Evolutionary conservation across 2,888 invertebrate genomes (phyloP).

Genomic region (Bruchidius siliquastri): DNA sequence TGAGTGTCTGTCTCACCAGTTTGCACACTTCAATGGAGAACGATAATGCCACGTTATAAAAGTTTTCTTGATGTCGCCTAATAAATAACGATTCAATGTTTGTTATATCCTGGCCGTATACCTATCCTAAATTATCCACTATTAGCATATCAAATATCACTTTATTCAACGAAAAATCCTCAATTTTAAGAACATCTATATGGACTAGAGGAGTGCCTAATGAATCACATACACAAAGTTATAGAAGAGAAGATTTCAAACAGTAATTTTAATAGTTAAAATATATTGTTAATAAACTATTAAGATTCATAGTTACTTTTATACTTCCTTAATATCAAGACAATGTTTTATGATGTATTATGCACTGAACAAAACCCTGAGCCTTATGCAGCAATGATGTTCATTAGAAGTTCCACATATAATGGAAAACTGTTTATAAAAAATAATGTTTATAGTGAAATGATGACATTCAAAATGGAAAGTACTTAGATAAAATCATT

Average conservation of each 20-base stretch:
- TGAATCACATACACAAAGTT: not conserved
- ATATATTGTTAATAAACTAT: not conserved
- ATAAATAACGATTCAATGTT: too few relatives aligned
- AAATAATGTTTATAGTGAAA: not conserved
- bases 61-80: too few relatives aligned
- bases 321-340: not conserved
- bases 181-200: not conserved
- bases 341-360: not conserved
- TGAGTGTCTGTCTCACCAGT: too few relatives aligned
- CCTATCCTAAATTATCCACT: too few relatives aligned
- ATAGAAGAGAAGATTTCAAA: not conserved
- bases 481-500: not conserved
- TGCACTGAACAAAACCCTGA: not conserved
- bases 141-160: not conserved
- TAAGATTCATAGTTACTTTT: not conserved
- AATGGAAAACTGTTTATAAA: not conserved
- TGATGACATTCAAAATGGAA: not conserved
- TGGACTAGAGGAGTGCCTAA: not conserved
- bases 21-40: too few relatives aligned
- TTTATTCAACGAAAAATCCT: not conserved
- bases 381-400: not conserved
- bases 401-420: not conserved
- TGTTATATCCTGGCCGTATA: too few relatives aligned
- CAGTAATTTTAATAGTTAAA: not conserved
- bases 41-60: too few relatives aligned